Evolutionary conservation across 2,113 vertebrate genomes (phyloP).

Genomic region (Pristiophorus japonicus): DNA sequence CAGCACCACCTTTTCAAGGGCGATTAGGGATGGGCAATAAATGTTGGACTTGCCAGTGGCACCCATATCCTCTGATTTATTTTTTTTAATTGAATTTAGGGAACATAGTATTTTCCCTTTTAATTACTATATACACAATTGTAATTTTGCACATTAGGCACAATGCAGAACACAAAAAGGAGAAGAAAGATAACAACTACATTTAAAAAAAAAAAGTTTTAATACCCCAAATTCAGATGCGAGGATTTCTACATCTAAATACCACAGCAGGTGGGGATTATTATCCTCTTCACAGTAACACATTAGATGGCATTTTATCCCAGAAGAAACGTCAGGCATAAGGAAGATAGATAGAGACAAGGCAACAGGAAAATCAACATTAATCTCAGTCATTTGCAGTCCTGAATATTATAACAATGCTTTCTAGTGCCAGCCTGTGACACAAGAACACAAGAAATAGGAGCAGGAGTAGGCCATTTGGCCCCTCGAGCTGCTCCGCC

Average conservation of each 20-base stretch:
- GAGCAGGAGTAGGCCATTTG: no score
- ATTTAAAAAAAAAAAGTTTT: background rate
- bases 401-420: background rate
- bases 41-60: no score
- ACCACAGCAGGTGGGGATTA: background rate
- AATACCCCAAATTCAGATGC: background rate
- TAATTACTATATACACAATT: background rate
- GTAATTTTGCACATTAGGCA: background rate
- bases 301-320: background rate
- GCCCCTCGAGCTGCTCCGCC: no score
- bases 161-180: background rate
- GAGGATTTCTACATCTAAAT: background rate
- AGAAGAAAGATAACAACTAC: background rate
- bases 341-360: background rate
- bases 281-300: background rate
- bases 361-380: background rate
- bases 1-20: no score
- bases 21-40: no score
- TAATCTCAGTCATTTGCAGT: background rate
- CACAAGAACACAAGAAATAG: no score
- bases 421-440: background rate
- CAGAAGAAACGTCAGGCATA: background rate
- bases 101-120: background rate
- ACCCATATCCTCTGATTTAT: no score
- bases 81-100: background rate